Conservation (phyloP, 2,797 vertebrate genomes). For the Gymnothorax reevesii region DNA sequence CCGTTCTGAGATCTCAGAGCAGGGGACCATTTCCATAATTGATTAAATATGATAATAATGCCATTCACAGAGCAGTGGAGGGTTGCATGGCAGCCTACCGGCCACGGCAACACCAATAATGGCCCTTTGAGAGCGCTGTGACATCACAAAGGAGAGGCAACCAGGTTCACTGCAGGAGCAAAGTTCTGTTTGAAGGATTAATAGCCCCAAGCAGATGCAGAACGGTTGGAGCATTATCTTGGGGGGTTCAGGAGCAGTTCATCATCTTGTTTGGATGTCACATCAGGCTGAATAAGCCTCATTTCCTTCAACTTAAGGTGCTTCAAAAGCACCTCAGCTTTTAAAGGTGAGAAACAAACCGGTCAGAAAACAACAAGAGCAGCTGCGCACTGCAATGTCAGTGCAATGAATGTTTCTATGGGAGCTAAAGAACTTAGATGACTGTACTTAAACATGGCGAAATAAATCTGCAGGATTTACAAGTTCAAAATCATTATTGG, state of each 20-base stretch:
- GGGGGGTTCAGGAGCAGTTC: constrained; percentile 18
- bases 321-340: not conserved
- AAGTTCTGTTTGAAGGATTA: not conserved
- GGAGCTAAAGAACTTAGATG: not conserved
- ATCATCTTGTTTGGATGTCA: not conserved
- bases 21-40: constrained; percentile 15
- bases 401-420: not conserved
- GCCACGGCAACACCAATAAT: not conserved
- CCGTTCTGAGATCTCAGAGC: not conserved
- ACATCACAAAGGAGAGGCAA: not conserved
- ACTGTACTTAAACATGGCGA: not conserved
- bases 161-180: not conserved
- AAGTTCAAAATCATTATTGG: not conserved
- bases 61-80: not conserved
- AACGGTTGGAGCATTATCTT: not conserved
- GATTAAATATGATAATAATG: constrained; percentile 24
- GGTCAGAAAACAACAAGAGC: not conserved
- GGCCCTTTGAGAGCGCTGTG: not conserved
- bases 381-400: not conserved
- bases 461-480: not conserved
- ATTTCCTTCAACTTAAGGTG: not conserved
- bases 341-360: not conserved
- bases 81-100: not conserved
- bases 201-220: not conserved
- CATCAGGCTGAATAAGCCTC: not conserved